phyloP scores from a whole-genome alignment of 1,140 invertebrate species.

The Stratiolaelaps scimitus region DNA sequence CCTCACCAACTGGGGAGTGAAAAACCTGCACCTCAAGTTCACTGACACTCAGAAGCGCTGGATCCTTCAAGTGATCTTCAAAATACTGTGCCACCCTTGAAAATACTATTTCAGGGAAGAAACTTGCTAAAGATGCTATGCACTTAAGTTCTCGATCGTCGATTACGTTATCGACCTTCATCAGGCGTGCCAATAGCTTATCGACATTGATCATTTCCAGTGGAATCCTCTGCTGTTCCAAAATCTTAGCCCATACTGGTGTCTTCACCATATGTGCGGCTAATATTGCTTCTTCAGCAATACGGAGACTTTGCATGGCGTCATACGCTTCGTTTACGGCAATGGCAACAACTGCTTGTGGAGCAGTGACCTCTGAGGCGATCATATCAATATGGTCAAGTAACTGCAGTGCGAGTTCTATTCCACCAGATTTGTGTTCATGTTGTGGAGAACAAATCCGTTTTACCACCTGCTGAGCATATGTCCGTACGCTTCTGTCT shows the following conservation, averaged over 20 bases:
- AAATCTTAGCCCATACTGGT: not conserved
- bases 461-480: not conserved
- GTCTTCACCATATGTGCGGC: not conserved
- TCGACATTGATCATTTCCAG: conserved; percentile 12
- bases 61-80: conserved; percentile 41
- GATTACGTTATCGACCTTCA: not conserved
- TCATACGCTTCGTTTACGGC: conserved; percentile 14
- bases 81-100: not conserved
- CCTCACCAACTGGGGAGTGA: conserved; percentile 68
- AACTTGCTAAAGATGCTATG: conserved; percentile 15
- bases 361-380: not conserved
- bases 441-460: not conserved
- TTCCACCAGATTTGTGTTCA: not conserved
- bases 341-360: conserved; percentile 16
- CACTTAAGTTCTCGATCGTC: not conserved
- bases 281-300: conserved; percentile 9
- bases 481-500: not conserved
- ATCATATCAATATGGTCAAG: conserved; percentile 14
- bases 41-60: conserved; percentile 57
- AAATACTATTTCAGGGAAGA: conserved; percentile 3
- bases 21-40: conserved; percentile 79
- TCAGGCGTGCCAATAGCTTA: not conserved
- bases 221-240: conserved; percentile 2
- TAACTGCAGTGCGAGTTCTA: not conserved
- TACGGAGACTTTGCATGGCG: not conserved